A percentile compares a stretch with the other conserved stretches of the same genome.
phyloP scores from a whole-genome alignment of 1,140 invertebrate species.

The Pachyrhynchus sulphureomaculatus region DNA sequence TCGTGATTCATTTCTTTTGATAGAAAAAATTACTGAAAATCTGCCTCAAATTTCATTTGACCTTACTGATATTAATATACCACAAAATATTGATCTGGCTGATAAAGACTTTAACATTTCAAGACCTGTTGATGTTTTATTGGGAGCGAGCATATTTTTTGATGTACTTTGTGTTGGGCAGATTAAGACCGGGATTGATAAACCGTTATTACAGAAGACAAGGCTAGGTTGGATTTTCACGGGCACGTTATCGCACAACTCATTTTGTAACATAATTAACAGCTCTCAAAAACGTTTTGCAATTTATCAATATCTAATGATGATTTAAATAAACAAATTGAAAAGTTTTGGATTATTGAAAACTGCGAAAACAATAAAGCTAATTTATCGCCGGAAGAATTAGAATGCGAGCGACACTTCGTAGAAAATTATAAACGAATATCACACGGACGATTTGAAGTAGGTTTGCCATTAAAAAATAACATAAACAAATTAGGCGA shows the following conservation, averaged over 20 bases:
- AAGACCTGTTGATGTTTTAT: slow-evolving; percentile 29
- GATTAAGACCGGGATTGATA: slow-evolving; percentile 18
- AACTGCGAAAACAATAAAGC: background rate
- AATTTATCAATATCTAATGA: background rate
- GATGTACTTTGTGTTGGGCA: slow-evolving; percentile 20
- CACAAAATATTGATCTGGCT: slow-evolving; percentile 23
- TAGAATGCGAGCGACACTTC: slow-evolving; percentile 30
- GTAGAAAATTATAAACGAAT: slow-evolving; percentile 11
- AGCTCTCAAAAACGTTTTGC: too few relatives aligned
- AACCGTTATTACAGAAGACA: slow-evolving; percentile 34
- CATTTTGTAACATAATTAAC: background rate
- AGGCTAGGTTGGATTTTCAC: slow-evolving; percentile 36
- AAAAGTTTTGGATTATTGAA: slow-evolving; percentile 35
- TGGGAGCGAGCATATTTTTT: slow-evolving; percentile 35
- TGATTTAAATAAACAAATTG: background rate
- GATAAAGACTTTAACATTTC: slow-evolving; percentile 39
- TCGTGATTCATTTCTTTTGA: slow-evolving; percentile 1
- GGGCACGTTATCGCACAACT: slow-evolving; percentile 4
- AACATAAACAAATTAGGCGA: slow-evolving; percentile 17
- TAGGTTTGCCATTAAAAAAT: slow-evolving; percentile 33
- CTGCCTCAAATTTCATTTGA: slow-evolving; percentile 6
- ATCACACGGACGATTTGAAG: slow-evolving; percentile 26
- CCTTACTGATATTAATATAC: slow-evolving; percentile 11
- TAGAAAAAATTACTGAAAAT: slow-evolving; percentile 20
- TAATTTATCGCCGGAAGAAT: slow-evolving; percentile 26